phyloP scores from a whole-genome alignment of 2,888 invertebrate species.

The Standfussiana lucernea region DNA sequence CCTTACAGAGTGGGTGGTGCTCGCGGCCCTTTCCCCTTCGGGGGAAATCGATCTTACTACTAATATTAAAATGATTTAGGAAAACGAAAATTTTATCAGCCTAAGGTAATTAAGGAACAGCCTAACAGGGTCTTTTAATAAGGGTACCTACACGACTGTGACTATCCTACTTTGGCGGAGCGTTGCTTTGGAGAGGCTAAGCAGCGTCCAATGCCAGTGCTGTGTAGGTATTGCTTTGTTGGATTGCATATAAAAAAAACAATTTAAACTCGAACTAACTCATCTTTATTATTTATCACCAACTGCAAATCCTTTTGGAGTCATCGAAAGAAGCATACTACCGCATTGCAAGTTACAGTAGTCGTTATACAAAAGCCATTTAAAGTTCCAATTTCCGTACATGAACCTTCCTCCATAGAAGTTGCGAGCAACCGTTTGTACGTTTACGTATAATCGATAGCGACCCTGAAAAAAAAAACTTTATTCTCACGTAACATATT shows the following conservation, averaged over 20 bases:
- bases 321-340: slow-evolving; percentile 25
- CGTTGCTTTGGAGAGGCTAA: neutral
- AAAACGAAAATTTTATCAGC: too few relatives aligned
- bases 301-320: slow-evolving; percentile 24
- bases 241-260: neutral
- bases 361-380: slow-evolving; percentile 46
- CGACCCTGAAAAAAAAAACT: slow-evolving; percentile 42
- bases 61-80: neutral
- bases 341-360: slow-evolving; percentile 60
- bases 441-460: slow-evolving; percentile 42
- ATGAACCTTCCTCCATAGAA: slow-evolving; percentile 61
- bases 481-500: neutral
- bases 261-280: neutral
- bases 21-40: neutral
- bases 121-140: neutral
- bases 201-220: neutral
- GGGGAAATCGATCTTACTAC: neutral
- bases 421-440: slow-evolving; percentile 43
- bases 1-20: neutral
- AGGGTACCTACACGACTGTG: neutral
- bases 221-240: neutral
- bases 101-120: neutral
- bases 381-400: slow-evolving; percentile 61
- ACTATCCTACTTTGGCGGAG: neutral
- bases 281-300: slow-evolving; percentile 5